Conservation (phyloP, 2,113 vertebrate genomes). For the Pangasianodon hypophthalmus region DNA sequence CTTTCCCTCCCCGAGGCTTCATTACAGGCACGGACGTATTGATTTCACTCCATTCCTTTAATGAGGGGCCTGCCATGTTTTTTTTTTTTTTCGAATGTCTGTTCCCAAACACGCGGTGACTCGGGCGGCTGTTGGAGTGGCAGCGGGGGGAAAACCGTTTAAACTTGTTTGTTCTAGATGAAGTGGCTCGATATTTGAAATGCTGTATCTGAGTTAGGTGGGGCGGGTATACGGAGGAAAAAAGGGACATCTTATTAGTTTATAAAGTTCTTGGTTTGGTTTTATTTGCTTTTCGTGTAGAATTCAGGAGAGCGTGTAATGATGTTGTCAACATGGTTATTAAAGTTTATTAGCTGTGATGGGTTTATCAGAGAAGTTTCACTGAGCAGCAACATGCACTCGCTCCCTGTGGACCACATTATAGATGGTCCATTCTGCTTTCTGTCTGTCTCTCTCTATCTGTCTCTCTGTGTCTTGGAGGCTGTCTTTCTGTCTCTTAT, state of each 20-base stretch:
- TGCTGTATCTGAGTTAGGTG: neutral
- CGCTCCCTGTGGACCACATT: neutral
- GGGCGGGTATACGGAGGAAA: neutral
- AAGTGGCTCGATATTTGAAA: neutral
- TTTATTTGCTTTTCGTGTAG: neutral
- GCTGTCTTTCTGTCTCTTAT: neutral
- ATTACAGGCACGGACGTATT: conserved; percentile 4
- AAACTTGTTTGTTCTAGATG: neutral
- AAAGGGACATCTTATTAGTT: neutral
- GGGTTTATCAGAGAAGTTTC: neutral
- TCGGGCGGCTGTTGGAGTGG: neutral
- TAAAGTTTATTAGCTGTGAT: neutral
- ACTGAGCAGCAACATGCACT: neutral
- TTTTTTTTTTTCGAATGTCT: neutral
- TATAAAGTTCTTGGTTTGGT: neutral
- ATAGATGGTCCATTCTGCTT: neutral
- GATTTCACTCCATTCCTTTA: conserved; percentile 17
- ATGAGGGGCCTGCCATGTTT: neutral
- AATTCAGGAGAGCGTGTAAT: neutral
- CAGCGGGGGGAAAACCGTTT: neutral
- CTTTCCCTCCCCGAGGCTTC: neutral
- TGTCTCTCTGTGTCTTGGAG: too few species aligned
- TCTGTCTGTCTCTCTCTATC: neutral
- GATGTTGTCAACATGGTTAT: neutral
- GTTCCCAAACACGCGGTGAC: neutral